These are phyloP conservation scores for Coptotermes formosanus DNA, from an alignment of 1,140 invertebrate genomes.

Conservation along the genomic window DNA sequence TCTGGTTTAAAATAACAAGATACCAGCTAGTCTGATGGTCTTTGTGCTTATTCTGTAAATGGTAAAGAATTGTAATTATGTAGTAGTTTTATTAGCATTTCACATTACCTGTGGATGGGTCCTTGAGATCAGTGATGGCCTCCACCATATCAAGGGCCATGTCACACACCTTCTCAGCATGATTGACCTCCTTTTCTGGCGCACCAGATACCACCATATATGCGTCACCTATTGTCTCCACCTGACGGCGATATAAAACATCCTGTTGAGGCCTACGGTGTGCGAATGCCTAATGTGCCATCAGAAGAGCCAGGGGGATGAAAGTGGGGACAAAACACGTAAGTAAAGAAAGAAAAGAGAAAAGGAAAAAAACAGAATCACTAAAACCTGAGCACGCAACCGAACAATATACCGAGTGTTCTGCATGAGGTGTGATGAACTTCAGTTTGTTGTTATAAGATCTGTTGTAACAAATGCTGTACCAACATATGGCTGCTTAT, in stretches of 20 bases:
- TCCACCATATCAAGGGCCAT: conserved; percentile 97
- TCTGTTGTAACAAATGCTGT: too few species aligned
- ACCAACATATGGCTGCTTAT: too few species aligned
- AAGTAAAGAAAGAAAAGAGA: neutral
- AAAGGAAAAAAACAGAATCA: neutral
- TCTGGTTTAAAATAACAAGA: too few species aligned
- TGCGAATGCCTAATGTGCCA: conserved; percentile 23
- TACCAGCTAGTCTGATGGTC: too few species aligned
- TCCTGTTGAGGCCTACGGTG: conserved; percentile 27
- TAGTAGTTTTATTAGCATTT: neutral
- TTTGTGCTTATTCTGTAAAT: neutral
- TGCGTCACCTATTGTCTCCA: conserved; percentile 95
- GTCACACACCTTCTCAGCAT: conserved; percentile 91
- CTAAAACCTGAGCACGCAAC: neutral
- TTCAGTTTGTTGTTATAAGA: too few species aligned
- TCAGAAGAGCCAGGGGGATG: neutral
- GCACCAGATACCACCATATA: conserved; percentile 97
- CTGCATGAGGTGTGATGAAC: too few species aligned
- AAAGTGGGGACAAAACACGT: neutral
- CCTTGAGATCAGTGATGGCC: conserved; percentile 84
- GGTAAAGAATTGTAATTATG: neutral
- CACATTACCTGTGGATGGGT: conserved; percentile 78
- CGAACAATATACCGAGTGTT: neutral
- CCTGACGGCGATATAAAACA: conserved; percentile 54
- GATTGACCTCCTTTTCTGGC: conserved; percentile 84